A percentile compares a stretch with the other conserved stretches of the same genome.
phyloP scores from a whole-genome alignment of 2,797 vertebrate species.

The Gambelia wislizenii region DNA sequence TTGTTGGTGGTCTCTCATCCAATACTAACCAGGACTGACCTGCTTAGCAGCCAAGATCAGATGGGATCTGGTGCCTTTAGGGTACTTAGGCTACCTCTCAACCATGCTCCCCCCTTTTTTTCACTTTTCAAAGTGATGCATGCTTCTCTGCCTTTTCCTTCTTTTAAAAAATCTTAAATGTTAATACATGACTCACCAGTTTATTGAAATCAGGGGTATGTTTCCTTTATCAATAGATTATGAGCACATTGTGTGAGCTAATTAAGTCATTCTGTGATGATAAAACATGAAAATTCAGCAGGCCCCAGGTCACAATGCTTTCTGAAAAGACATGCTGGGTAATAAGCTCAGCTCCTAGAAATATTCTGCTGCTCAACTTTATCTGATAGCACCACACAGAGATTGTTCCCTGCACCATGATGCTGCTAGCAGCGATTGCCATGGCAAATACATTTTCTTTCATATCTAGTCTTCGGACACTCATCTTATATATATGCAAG shows the following conservation, averaged over 20 bases:
- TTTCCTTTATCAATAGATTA: slow-evolving; percentile 31
- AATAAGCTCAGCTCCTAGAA: slow-evolving; percentile 34
- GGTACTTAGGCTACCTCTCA: too few species aligned
- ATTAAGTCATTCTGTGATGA: slow-evolving; percentile 29
- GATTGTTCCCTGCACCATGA: slow-evolving; percentile 11
- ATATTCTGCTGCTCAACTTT: slow-evolving; percentile 28
- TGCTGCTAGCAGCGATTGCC: slow-evolving; percentile 2
- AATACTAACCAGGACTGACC: too few species aligned
- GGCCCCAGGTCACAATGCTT: slow-evolving; percentile 32
- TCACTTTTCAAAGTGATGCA: neutral
- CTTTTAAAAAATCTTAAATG: neutral
- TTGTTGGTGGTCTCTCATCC: too few species aligned
- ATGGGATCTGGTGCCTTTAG: too few species aligned
- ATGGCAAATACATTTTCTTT: slow-evolving; percentile 51
- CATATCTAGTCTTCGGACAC: slow-evolving; percentile 19
- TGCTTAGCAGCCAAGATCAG: too few species aligned
- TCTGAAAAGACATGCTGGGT: slow-evolving; percentile 16
- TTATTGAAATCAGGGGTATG: slow-evolving; percentile 50
- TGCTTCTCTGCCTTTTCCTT: neutral
- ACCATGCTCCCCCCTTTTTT: neutral
- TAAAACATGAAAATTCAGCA: slow-evolving; percentile 40
- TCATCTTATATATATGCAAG: neutral
- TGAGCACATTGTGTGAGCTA: slow-evolving; percentile 49
- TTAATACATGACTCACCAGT: slow-evolving; percentile 64
- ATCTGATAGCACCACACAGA: slow-evolving; percentile 37